Base-by-base conservation (phyloP, 53 echinoderm and acorn worm species). In the Zoroaster sp. region DNA sequence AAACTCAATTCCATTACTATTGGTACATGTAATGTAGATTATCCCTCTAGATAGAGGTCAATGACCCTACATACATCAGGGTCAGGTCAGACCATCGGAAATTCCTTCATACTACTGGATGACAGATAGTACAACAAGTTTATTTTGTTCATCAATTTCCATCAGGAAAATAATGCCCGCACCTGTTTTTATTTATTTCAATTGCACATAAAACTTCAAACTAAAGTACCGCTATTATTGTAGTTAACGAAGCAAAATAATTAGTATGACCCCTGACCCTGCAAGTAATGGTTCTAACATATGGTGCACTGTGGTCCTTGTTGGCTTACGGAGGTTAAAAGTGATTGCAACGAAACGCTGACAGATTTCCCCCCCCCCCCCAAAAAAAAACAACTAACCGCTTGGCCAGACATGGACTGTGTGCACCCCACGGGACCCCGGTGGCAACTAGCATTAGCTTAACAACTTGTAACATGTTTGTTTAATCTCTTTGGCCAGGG, bases 221-320 rank as follows among this genome's bases (percentile, higher is more conserved):
- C 40, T 14, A 9, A 63, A 14, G 2, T 25, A 3, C 63, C 38
- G 43, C 66, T 42, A 17, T 44, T 17, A 6, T 44, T 4, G 40
- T 63, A 66, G 80, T 66, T 80, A 80, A 80, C 65, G 44, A 83
- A 83, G 67, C 83, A 30, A 66, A 47, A 69, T 85, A 85, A 85
- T 85, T 35, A 85, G 70, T 46, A 46, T 85, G 85, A 85, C 85
- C 85, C 71, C 69, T 85, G 85, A 85, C 85, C 71, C 21, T 33
- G 28, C n/a, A 0, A 14, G 10, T 82, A 82, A 85, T 52, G 85
- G 37, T 23, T 35, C 17, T 35, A 70, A 20, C 85, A 85, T 71
- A 33, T 85, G 85, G 40, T 45, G 30, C 8, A 43, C 21, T 66
- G 65, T 33, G 63, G 66, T 1, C 17, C 35, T 43, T 18, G n/a